Percentiles rank a stretch among this genome's conserved stretches.
Conservation (phyloP, 2,888 invertebrate species). For the Scaptomyza reducta region DNA sequence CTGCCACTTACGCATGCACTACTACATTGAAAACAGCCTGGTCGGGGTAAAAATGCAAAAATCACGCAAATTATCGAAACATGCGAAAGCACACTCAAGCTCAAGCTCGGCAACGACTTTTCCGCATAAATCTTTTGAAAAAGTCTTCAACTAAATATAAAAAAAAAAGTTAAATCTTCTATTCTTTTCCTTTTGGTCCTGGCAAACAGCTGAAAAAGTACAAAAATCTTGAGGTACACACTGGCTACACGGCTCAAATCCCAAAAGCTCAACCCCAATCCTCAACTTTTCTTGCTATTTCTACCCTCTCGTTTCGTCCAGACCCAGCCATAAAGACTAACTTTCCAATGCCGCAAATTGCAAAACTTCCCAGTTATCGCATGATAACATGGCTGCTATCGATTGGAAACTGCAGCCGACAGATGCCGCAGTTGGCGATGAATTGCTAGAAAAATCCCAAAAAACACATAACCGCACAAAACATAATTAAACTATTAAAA, state of each 20-base stretch:
- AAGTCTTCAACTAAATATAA: slow-evolving; percentile 55
- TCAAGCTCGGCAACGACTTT: slow-evolving; percentile 62
- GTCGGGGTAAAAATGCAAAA: slow-evolving; percentile 65
- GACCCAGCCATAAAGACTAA: slow-evolving; percentile 56
- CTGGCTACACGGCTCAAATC: background rate
- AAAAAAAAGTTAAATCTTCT: slow-evolving; percentile 16
- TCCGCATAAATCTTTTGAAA: slow-evolving; percentile 76
- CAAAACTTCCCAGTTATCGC: slow-evolving; percentile 77
- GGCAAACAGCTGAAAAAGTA: slow-evolving; percentile 58
- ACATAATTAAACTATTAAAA: slow-evolving; percentile 11
- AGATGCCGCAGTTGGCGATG: slow-evolving; percentile 38
- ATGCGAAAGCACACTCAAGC: slow-evolving; percentile 74
- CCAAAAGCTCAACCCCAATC: background rate
- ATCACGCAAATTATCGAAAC: slow-evolving; percentile 81
- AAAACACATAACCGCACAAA: slow-evolving; percentile 4
- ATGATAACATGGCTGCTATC: slow-evolving; percentile 76
- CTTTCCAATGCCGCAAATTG: slow-evolving; percentile 78
- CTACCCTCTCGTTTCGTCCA: background rate
- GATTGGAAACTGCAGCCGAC: slow-evolving; percentile 75
- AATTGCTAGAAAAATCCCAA: slow-evolving; percentile 14
- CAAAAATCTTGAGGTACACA: slow-evolving; percentile 71
- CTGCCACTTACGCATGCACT: slow-evolving; percentile 43
- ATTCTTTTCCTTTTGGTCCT: background rate
- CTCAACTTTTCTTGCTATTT: background rate
- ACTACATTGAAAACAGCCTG: slow-evolving; percentile 10